Evolutionary conservation across 2,113 vertebrate genomes (phyloP), one percentile per base, ranked within the genome.

Genomic region (Miniopterus natalensis): DNA sequence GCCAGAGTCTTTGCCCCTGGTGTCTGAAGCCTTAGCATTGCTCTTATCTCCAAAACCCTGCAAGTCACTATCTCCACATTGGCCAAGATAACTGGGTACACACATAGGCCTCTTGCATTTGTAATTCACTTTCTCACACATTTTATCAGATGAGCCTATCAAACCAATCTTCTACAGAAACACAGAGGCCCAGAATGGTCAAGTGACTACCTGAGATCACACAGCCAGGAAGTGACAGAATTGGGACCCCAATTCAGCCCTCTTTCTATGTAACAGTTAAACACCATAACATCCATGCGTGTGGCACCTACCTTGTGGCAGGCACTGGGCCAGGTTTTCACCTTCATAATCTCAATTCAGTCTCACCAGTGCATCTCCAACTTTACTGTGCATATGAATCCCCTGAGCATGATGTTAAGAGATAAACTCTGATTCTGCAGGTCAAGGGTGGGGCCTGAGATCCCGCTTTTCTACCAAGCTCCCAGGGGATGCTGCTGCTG

Each of bases 1-100:
- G 6, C 14, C 42, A 42, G 3, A 57, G 45, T 42, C n/a, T 17
- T 18, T 10, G 59, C 27, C 12, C 80, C 40, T 88, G 55, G 55
- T 23, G 79, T 80, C 61, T 21, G 57, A 15, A 11, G 80, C 84
- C 61, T 23, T 36, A 9, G 14, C 59, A 0, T 57, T 25, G 53
- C 90, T 59, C 55, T 92, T 84, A 53, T 75, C 78, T 83, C 66
- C 27, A 29, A 29, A 53, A 75, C 89, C 96, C 81, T 2, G 42
- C 84, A 66, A 93, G 87, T 89, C 96, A 92, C 65, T 47, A 57
- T 91, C 1, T 75, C 23, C 63, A 27, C 23, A 9, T 25, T 25
- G 68, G 79, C 47, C n/a, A 25, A 92, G 73, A 51, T 7, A 70
- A 59, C 70, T 6, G 0, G 2, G 18, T 23, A 29, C 17, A 57